Evolutionary conservation across 2,888 invertebrate species (phyloP).

Genomic region (Corbicula japonica): DNA sequence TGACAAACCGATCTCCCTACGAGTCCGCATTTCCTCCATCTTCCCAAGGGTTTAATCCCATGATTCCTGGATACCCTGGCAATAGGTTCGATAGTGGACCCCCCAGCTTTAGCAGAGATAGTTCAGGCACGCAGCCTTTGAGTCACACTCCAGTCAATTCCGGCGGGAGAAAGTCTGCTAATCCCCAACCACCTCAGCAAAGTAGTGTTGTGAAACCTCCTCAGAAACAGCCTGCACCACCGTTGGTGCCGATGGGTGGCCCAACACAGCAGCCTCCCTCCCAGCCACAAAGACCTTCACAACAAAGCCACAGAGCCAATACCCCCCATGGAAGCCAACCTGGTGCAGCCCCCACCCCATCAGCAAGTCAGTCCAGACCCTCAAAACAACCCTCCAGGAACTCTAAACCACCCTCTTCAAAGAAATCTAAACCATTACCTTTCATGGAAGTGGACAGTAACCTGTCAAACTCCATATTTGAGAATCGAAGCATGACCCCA

Average conservation of each 20-base stretch:
- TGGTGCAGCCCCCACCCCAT: conserved; percentile 59
- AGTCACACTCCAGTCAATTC: conserved; percentile 73
- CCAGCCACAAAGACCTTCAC: conserved; percentile 53
- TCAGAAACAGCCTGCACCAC: conserved; percentile 69
- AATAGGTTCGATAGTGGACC: conserved; percentile 67
- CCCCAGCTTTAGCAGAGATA: conserved; percentile 60
- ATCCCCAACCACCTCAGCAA: conserved; percentile 61
- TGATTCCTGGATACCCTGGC: conserved; percentile 54
- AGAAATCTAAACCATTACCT: conserved; percentile 65
- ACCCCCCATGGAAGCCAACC: conserved; percentile 59
- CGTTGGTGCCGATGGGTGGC: conserved; percentile 60
- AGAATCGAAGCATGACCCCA: conserved; percentile 80
- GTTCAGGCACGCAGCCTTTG: conserved; percentile 72
- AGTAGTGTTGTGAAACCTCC: conserved; percentile 69
- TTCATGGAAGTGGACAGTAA: conserved; percentile 80
- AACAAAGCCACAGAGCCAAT: conserved; percentile 66
- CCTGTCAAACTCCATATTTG: conserved; percentile 71
- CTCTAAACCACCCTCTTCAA: conserved; percentile 45
- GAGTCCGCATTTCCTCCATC: conserved; percentile 68
- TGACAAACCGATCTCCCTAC: conserved; percentile 67
- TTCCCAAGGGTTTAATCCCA: conserved; percentile 68
- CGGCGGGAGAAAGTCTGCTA: conserved; percentile 71
- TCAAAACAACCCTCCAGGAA: conserved; percentile 59
- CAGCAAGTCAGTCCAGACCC: conserved; percentile 64
- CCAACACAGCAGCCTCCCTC: conserved; percentile 56